phyloP scores from a whole-genome alignment of 1,140 invertebrate species.

The Trachymyrmex cornetzi region DNA sequence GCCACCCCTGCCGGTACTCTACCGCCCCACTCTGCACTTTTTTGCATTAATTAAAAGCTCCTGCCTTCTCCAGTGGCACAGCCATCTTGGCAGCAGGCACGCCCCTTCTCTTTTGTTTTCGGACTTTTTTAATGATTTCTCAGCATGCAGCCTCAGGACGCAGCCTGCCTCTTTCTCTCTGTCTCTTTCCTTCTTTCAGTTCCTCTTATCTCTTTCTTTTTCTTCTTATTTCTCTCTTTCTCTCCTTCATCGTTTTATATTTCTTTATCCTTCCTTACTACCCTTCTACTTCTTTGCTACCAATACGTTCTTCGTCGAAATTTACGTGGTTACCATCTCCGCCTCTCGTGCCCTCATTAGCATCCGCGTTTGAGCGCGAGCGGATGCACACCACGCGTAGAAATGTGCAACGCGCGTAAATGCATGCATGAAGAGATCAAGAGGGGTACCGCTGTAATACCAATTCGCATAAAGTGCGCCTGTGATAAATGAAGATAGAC shows the following conservation, averaged over 20 bases:
- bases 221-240: background rate
- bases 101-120: constrained; percentile 85
- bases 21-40: constrained; percentile 66
- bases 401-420: constrained; percentile 49
- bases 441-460: constrained; percentile 69
- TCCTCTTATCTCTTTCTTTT: background rate
- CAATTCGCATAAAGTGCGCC: constrained; percentile 62
- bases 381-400: constrained; percentile 28
- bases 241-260: constrained; percentile 1
- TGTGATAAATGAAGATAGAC: constrained; percentile 28
- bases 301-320: constrained; percentile 53
- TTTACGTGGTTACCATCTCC: constrained; percentile 53
- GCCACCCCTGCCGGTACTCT: constrained; percentile 54
- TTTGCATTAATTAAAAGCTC: constrained; percentile 86
- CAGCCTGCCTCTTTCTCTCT: constrained; percentile 54
- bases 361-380: constrained; percentile 28
- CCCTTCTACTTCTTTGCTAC: background rate
- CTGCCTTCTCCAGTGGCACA: constrained; percentile 82
- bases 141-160: constrained; percentile 73
- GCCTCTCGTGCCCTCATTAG: constrained; percentile 55
- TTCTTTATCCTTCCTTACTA: background rate
- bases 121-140: constrained; percentile 84
- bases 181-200: background rate
- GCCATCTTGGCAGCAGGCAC: constrained; percentile 86
- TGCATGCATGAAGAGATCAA: constrained; percentile 43